Percentiles rank a stretch among this genome's conserved stretches.
These are phyloP conservation scores for Akabosia matsudoensis DNA, from an alignment of 1,140 invertebrate species.

Conservation along the genomic window DNA sequence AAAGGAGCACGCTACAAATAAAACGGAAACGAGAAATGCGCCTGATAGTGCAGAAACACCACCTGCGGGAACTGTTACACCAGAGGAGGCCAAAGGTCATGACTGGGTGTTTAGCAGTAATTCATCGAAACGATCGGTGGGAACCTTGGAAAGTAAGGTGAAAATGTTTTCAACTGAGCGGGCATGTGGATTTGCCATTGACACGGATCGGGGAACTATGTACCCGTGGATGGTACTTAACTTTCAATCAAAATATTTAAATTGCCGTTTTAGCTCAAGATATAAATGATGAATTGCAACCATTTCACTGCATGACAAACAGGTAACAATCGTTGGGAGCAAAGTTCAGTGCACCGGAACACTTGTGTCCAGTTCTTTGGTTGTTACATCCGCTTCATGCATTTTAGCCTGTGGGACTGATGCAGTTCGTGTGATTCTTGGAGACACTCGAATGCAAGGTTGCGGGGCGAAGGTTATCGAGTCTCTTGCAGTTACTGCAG, in stretches of 20 bases:
- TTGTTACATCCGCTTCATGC: background rate
- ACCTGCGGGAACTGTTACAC: background rate
- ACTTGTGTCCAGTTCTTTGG: background rate
- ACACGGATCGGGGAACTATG: background rate
- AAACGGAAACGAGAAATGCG: background rate
- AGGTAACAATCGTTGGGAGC: background rate
- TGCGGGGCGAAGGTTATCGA: background rate
- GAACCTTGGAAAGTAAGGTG: background rate
- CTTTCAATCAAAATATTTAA: background rate
- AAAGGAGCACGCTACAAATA: background rate
- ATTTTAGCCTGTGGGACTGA: background rate
- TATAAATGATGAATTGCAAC: background rate
- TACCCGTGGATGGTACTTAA: background rate
- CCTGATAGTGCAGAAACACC: background rate
- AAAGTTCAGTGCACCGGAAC: background rate
- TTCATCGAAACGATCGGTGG: background rate
- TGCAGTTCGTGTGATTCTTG: background rate
- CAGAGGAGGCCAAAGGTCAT: background rate
- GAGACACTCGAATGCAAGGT: background rate
- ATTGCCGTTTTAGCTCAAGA: too few species aligned
- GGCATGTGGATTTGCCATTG: slow-evolving; percentile 4
- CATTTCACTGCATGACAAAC: too few species aligned
- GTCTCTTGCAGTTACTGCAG: background rate
- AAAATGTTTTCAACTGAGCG: background rate
- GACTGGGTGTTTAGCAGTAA: background rate